Conservation (phyloP, 2,797 vertebrate genomes). For the Dicrostonyx torquatus region DNA sequence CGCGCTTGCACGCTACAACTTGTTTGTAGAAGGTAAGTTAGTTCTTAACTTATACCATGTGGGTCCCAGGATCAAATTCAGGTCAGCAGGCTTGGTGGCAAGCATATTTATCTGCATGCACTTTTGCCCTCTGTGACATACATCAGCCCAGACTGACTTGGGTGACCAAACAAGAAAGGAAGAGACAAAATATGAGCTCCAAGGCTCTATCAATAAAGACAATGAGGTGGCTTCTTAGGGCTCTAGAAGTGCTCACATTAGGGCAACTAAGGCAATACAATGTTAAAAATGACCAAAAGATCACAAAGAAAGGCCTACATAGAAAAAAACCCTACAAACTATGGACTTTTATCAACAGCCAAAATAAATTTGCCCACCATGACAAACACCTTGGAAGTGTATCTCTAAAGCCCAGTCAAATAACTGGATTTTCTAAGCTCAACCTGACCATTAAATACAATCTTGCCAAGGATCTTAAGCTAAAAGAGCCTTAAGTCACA, state of each 20-base stretch:
- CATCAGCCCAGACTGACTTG: background rate
- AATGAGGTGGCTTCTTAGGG: background rate
- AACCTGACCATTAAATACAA: background rate
- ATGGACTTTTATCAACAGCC: background rate
- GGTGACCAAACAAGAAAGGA: background rate
- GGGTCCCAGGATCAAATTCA: background rate
- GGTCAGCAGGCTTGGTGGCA: background rate
- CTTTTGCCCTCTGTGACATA: background rate
- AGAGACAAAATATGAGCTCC: background rate
- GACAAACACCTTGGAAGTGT: too few relatives aligned
- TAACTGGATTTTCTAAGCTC: background rate
- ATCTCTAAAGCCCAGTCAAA: background rate
- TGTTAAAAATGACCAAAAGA: background rate
- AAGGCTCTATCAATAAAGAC: background rate
- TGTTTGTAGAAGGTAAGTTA: background rate
- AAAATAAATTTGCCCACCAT: background rate
- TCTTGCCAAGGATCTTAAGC: background rate
- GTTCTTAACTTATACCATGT: background rate
- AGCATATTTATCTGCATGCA: background rate
- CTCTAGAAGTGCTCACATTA: background rate
- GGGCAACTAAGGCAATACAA: background rate
- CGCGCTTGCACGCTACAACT: background rate
- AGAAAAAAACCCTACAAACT: background rate
- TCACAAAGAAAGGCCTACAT: background rate
- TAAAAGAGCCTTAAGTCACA: background rate